These are phyloP conservation scores for Tryphoninae sp. DNA, from an alignment of 2,888 invertebrate genomes.

Conservation along the genomic window DNA sequence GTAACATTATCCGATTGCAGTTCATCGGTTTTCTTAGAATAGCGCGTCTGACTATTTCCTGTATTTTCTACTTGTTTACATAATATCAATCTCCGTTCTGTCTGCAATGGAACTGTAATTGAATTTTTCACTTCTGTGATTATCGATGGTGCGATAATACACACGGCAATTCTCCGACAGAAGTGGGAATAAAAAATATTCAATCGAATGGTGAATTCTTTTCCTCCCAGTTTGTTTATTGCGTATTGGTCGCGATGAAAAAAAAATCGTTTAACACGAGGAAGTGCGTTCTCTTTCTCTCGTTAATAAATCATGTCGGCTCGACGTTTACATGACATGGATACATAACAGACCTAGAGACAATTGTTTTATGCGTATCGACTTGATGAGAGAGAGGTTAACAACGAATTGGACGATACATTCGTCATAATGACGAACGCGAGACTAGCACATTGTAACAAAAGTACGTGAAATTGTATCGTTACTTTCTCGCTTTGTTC, in stretches of 20 bases:
- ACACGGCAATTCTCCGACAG: neutral
- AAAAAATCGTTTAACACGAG: constrained; percentile 11
- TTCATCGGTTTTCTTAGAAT: neutral
- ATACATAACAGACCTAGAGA: constrained; percentile 19
- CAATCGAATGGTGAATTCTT: constrained; percentile 5
- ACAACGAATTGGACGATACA: constrained; percentile 69
- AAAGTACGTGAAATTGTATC: constrained; percentile 21
- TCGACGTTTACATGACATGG: constrained; percentile 20
- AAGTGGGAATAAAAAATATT: neutral
- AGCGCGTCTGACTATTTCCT: neutral
- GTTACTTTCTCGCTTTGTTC: constrained; percentile 40
- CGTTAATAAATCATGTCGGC: constrained; percentile 23
- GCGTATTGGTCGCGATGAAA: neutral
- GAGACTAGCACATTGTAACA: constrained; percentile 42
- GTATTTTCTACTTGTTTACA: neutral
- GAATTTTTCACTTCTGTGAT: neutral
- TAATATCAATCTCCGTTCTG: neutral
- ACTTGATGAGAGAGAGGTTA: constrained; percentile 72
- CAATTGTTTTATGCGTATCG: constrained; percentile 71
- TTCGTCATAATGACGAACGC: constrained; percentile 70
- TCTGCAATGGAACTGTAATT: neutral
- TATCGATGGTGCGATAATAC: neutral
- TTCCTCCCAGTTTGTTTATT: constrained; percentile 11
- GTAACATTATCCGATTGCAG: neutral
- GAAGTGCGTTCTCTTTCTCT: constrained; percentile 13